Percentiles rank a stretch among this genome's conserved stretches.
Evolutionary conservation across 2,113 vertebrate genomes (phyloP).

Genomic region (Noturus placidus): DNA sequence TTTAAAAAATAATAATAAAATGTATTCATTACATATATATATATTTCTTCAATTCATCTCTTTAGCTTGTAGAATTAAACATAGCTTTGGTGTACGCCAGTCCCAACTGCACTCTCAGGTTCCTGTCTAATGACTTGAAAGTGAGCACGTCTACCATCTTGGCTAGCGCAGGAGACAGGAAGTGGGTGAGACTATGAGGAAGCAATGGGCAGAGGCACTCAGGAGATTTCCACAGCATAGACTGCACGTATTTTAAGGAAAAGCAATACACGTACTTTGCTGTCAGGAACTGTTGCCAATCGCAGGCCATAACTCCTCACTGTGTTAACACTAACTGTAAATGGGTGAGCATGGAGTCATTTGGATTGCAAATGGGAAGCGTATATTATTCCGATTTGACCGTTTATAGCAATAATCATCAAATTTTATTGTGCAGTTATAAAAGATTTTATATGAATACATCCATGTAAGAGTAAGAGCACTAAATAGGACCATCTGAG

Average conservation of each 20-base stretch:
- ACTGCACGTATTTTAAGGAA: not conserved
- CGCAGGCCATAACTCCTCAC: not conserved
- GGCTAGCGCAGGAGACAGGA: slow-evolving; percentile 33
- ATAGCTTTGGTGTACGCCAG: not conserved
- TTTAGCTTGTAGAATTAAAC: not conserved
- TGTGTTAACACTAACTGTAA: not conserved
- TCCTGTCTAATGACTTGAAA: not conserved
- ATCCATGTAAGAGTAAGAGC: not conserved
- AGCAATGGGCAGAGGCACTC: slow-evolving; percentile 27
- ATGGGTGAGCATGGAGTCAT: not conserved
- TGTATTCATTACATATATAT: too few species aligned
- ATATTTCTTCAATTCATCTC: not conserved
- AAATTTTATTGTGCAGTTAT: not conserved
- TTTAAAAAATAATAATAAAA: too few species aligned
- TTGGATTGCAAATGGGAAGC: not conserved
- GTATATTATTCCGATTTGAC: not conserved
- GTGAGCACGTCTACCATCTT: not conserved
- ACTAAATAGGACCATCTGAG: not conserved
- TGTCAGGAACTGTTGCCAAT: not conserved
- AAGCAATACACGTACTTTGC: not conserved
- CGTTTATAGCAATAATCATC: not conserved
- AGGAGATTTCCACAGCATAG: not conserved
- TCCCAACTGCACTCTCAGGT: not conserved
- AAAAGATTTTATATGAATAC: not conserved
- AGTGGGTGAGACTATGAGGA: slow-evolving; percentile 35